Evolutionary conservation across 2,888 invertebrate species (phyloP), one percentile per base, ranked within the genome.

Genomic region (Gasteruption jaculator): DNA sequence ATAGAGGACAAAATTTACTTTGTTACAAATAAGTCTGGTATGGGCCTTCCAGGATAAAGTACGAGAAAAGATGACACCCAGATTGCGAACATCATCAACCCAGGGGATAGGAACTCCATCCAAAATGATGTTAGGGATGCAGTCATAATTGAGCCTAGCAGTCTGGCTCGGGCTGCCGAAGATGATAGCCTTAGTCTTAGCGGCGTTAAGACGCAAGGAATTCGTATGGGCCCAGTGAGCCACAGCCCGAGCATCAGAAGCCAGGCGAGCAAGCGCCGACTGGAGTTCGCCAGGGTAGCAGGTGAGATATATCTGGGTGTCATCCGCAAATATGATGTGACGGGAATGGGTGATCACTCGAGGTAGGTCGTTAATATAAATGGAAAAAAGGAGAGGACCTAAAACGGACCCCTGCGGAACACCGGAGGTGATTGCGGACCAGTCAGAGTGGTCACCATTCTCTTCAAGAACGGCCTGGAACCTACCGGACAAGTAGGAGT

Each of bases 321-420:
- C 29, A n/a, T 29, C 29, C 12, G 29, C 29, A 29, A 11, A 29
- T 29, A n/a, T 6, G 5, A n/a, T 11, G 29, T 29, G n/a, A 29
- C 11, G n/a, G 6, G 12, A n/a, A 29, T n/a, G 6, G 6, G 6
- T 11, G 12, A 29, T 6, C 6, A 14, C 6, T 5, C 5, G 6
- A 6, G 7, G 7, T 29, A 29, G 6, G 11, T 11, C 29, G 8
- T 11, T 29, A 6, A 11, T 14, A n/a, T 8, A 11, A n/a, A 29
- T 29, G 12, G 29, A 8, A n/a, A 8, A 11, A 8, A 11, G 11
- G 29, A 29, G 29, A 11, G 29, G 29, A 5, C 29, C 29, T 8
- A 29, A 11, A 29, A 29, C 11, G 5, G 29, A 29, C 6, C 29
- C 29, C 12, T 29, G 29, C 5, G 29, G 29, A 6, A 29, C 29